These are phyloP conservation scores for Ptyas mucosa DNA, from an alignment of 2,113 vertebrate genomes.

Conservation along the genomic window DNA sequence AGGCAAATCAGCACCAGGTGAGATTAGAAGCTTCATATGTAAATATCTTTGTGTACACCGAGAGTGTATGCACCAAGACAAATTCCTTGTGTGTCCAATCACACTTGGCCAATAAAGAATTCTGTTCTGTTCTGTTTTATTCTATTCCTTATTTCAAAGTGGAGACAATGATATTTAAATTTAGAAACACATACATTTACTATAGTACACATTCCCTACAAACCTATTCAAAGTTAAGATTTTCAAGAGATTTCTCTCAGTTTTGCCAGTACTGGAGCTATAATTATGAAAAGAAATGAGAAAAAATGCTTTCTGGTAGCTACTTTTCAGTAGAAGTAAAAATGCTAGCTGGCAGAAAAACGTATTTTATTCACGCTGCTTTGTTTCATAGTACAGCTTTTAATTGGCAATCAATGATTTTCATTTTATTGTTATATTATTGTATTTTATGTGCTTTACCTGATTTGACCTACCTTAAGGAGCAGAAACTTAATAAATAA, in stretches of 20 bases:
- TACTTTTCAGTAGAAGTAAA: not conserved
- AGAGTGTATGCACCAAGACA: too few species aligned
- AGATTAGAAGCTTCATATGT: not conserved
- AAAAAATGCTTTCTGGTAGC: not conserved
- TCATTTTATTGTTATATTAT: not conserved
- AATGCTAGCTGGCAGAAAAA: not conserved
- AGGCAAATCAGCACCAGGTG: not conserved
- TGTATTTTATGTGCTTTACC: not conserved
- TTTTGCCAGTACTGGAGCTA: not conserved
- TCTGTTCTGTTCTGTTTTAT: too few species aligned
- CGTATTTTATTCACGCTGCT: not conserved
- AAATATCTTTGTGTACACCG: not conserved
- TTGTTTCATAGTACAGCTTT: not conserved
- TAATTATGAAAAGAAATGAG: not conserved
- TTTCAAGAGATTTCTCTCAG: not conserved
- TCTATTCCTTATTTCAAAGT: not conserved
- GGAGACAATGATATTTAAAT: not conserved
- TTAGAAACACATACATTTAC: not conserved
- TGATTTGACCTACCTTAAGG: not conserved
- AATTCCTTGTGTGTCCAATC: too few species aligned
- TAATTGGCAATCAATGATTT: not conserved
- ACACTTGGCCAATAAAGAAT: too few species aligned
- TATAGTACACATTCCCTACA: not conserved
- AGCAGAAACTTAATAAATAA: not conserved
- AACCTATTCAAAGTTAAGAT: not conserved